Base-by-base conservation (phyloP, 2,113 vertebrate genomes). In the Lanius ludovicianus region DNA sequence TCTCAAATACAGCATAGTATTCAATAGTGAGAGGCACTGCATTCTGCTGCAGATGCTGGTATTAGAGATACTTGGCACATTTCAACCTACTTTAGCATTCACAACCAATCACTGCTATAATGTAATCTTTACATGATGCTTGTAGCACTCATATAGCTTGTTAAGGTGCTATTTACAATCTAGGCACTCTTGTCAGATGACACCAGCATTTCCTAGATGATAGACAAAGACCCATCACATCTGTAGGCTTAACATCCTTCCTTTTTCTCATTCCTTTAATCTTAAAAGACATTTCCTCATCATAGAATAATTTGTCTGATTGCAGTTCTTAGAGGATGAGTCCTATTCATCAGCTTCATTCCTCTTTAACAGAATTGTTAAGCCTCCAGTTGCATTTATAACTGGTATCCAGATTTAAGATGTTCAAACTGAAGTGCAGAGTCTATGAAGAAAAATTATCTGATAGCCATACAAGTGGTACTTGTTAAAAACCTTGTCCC, bases 281-380 rank as follows among this genome's bases (percentile, higher is more conserved):
- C 74, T 82, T 93, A 84, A 93, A 94, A 92, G 55, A 74, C 5
- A 19, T 85, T 88, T 88, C 33, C 50, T 93, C 78, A 90, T 90
- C 92, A 80, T 2, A 84, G 96, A 69, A 92, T 92, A 92, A 92
- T 94, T 83, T 90, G 20, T 90, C 60, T 97, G 88, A 97, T 95
- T 97, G 74, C 83, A 87, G 62, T 94, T 83, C 74, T 96, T 53
- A 90, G 71, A 92, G 50, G 46, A 93, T 94, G n/a, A 95, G 68
- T 69, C 71, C n/a, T 88, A 86, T 47, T 96, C 85, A 90, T 94
- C 94, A 93, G 37, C n/a, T 95, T 69, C 63, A 70, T 21, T 86
- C 67, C 50, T 83, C 28, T 95, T 87, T 73, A 88, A 77, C n/a
- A 76, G 71, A 85, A 83, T 39, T 93, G 16, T 68, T 76, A 90